These are phyloP conservation scores for Lasioglossum figueresi DNA, from an alignment of 2,888 invertebrate genomes.

Conservation along the genomic window DNA sequence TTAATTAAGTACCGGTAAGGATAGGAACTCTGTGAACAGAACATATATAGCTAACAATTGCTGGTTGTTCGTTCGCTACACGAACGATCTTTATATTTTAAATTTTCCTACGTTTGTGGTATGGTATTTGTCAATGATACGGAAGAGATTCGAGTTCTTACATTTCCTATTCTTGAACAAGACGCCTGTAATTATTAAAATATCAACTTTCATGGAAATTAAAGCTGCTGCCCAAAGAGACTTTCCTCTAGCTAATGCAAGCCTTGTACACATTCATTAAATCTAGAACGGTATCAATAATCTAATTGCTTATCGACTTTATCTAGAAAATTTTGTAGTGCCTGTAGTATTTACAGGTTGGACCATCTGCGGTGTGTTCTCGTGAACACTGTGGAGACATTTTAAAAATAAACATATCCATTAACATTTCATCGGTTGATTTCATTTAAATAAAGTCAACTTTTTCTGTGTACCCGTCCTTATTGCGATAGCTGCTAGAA, in stretches of 20 bases:
- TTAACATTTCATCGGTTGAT: background rate
- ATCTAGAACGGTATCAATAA: constrained; percentile 19
- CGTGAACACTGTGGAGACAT: constrained; percentile 4
- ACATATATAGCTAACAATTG: background rate
- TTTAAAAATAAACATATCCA: background rate
- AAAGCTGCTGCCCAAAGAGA: constrained; percentile 49
- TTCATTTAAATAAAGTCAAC: background rate
- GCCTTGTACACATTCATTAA: constrained; percentile 28
- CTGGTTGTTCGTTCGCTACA: background rate
- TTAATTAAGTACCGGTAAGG: constrained; percentile 1
- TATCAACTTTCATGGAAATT: constrained; percentile 30
- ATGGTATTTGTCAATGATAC: constrained; percentile 1
- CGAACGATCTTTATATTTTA: background rate
- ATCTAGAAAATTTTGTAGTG: constrained; percentile 31
- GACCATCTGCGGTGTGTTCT: constrained; percentile 25
- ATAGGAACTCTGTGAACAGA: background rate
- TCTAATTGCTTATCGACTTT: constrained; percentile 25
- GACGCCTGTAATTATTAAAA: constrained; percentile 1
- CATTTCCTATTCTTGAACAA: background rate
- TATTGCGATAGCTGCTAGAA: background rate
- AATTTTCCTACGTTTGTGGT: background rate
- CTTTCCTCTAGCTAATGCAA: constrained; percentile 15
- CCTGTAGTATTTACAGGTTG: constrained; percentile 46
- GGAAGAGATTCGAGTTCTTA: background rate
- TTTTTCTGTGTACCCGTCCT: background rate